Evolutionary conservation across 2,888 invertebrate species (phyloP), one percentile per base, ranked within the genome.

Genomic region (Hesperia comma): DNA sequence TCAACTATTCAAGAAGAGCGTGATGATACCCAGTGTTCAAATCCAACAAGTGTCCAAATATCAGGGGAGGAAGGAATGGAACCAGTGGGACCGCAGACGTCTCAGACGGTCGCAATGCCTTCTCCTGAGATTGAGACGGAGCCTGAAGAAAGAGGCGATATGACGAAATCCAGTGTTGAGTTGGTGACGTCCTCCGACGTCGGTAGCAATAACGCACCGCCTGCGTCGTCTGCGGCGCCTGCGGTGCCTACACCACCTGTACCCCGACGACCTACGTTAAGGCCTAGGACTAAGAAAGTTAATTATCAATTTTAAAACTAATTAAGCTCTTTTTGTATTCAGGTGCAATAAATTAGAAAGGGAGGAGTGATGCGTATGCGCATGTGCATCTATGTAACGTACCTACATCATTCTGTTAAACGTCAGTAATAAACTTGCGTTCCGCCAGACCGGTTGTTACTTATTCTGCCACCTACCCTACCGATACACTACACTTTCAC

Each of bases 311-410:
- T 12, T 46, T 46, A 46, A 41, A 7, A 41, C 41, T 41, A 41
- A 41, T 41, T 41, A 41, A 41, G 41, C n/a, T 41, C n/a, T n/a
- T n/a, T 46, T 17, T 46, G 46, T 46, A 46, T 12, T 46, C 46
- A 46, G 46, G 46, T 46, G 46, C 46, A 12, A 46, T 17, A 46
- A 46, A 46, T 46, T 46, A 17, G 46, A 46, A 46, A 46, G 17
- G 46, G 17, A 46, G 46, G 46, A 8, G 46, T 46, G 46, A 46
- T 12, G 12, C 8, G 46, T 46, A 46, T 17, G 46, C 12, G 46
- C 46, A 12, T 41, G n/a, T n/a, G n/a, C n/a, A n/a, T n/a, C n/a
- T n/a, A n/a, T n/a, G n/a, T n/a, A n/a, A n/a, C n/a, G n/a, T n/a
- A n/a, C n/a, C n/a, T n/a, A n/a, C n/a, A n/a, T n/a, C n/a, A n/a